A percentile compares a stretch with the other conserved stretches of the same genome.
These are phyloP conservation scores for Drosophila lutescens DNA, from an alignment of 2,888 invertebrate species.

Conservation along the genomic window DNA sequence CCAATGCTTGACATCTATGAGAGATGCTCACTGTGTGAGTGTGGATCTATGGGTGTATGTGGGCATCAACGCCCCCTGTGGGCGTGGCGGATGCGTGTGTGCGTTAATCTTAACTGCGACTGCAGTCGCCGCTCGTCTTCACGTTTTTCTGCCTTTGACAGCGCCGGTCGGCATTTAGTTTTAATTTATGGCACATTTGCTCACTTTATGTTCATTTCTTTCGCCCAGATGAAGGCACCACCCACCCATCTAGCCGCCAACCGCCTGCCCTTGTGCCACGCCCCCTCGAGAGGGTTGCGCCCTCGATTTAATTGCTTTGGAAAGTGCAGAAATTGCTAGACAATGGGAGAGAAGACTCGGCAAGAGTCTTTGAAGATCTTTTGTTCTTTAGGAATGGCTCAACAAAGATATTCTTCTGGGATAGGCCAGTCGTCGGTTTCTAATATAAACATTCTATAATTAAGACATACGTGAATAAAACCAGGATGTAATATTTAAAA, in stretches of 20 bases:
- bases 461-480: not conserved
- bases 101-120: constrained; percentile 66
- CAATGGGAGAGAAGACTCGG: constrained; percentile 6
- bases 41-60: constrained; percentile 24
- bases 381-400: not conserved
- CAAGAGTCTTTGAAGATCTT: constrained; percentile 27
- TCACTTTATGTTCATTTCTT: constrained; percentile 51
- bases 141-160: constrained; percentile 68
- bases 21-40: constrained; percentile 15
- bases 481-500: not conserved
- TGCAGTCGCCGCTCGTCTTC: constrained; percentile 65
- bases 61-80: constrained; percentile 35
- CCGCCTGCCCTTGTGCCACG: not conserved
- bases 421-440: not conserved
- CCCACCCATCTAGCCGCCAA: constrained; percentile 20
- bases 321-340: constrained; percentile 25
- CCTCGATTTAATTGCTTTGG: constrained; percentile 25
- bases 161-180: constrained; percentile 75
- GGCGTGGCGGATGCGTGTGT: constrained; percentile 40
- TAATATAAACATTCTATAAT: no score
- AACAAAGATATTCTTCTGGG: not conserved
- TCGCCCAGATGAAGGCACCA: constrained; percentile 22
- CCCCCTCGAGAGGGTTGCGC: constrained; percentile 32
- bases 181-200: constrained; percentile 77
- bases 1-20: constrained; percentile 66